These are phyloP conservation scores for Eristalis pertinax DNA, from an alignment of 2,888 invertebrate genomes.

Conservation along the genomic window DNA sequence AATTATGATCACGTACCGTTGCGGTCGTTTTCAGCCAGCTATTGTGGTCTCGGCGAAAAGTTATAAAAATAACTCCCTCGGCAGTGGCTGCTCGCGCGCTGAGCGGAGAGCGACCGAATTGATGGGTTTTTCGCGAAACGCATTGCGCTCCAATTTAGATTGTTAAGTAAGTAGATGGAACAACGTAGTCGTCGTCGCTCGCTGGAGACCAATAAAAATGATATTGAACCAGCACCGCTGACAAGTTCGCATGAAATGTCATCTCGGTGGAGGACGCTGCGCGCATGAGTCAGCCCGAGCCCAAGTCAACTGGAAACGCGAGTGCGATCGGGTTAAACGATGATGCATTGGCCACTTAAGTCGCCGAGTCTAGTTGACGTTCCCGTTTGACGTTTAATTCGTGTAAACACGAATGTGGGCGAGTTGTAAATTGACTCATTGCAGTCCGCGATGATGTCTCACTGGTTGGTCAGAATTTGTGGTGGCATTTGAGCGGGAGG, in stretches of 20 bases:
- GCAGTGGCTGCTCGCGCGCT: neutral
- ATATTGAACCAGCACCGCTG: constrained; percentile 30
- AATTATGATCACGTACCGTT: constrained; percentile 64
- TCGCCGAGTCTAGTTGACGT: constrained; percentile 56
- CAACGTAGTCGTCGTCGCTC: constrained; percentile 18
- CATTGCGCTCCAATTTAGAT: constrained; percentile 69
- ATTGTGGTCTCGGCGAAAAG: constrained; percentile 52
- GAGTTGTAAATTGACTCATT: constrained; percentile 67
- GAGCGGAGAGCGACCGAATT: constrained; percentile 25
- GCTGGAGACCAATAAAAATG: constrained; percentile 58
- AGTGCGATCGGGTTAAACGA: constrained; percentile 65
- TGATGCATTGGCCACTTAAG: constrained; percentile 69
- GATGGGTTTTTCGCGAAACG: constrained; percentile 40
- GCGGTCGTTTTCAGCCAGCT: constrained; percentile 5
- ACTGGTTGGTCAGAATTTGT: constrained; percentile 19
- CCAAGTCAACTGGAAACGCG: constrained; percentile 41
- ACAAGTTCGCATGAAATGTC: constrained; percentile 56
- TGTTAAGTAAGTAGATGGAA: constrained; percentile 26
- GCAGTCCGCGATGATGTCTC: constrained; percentile 15
- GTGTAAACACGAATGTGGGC: constrained; percentile 65
- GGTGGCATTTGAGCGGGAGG: neutral
- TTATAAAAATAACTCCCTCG: constrained; percentile 46
- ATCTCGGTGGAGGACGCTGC: constrained; percentile 8
- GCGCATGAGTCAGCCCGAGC: constrained; percentile 33
- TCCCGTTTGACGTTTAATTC: constrained; percentile 60